phyloP scores from a whole-genome alignment of 2,797 vertebrate genomes.

The Pangasius krempfi region DNA sequence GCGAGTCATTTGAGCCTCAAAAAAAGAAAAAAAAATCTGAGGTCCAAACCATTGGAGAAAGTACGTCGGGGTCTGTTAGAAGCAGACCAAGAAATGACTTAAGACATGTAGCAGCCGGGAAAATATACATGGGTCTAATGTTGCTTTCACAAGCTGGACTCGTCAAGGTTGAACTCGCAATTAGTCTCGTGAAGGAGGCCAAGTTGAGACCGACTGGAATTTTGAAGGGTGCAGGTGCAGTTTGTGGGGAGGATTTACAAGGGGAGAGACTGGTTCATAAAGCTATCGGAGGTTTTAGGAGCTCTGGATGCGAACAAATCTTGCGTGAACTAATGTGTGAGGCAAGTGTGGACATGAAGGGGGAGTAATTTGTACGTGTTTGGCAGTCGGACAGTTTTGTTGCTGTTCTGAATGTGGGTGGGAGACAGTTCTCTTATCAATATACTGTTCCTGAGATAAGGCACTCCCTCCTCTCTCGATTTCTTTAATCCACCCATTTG shows the following conservation, averaged over 20 bases:
- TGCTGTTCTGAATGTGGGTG: constrained; percentile 37
- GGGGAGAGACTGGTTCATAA: not conserved
- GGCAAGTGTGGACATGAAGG: constrained; percentile 55
- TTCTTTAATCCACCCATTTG: not conserved
- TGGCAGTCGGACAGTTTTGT: constrained; percentile 52
- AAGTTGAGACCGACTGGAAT: constrained; percentile 40
- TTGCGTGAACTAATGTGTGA: constrained; percentile 60
- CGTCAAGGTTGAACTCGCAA: constrained; percentile 33
- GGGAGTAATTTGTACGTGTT: constrained; percentile 56
- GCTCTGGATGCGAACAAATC: constrained; percentile 14
- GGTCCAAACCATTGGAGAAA: constrained; percentile 52
- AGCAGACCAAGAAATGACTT: constrained; percentile 16
- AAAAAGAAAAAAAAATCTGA: constrained; percentile 18
- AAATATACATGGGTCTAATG: constrained; percentile 46
- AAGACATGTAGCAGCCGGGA: constrained; percentile 35
- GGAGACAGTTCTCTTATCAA: constrained; percentile 32
- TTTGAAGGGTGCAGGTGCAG: constrained; percentile 25
- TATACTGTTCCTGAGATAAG: constrained; percentile 26
- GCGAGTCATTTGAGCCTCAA: constrained; percentile 52
- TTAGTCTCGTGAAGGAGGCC: constrained; percentile 38
- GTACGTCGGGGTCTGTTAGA: not conserved
- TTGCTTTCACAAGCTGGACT: constrained; percentile 46
- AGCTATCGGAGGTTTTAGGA: constrained; percentile 11
- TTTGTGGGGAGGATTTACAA: constrained; percentile 3
- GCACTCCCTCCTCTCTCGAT: constrained; percentile 21